Conservation (phyloP, 2,797 vertebrate genomes). For the Florisuga fusca region DNA sequence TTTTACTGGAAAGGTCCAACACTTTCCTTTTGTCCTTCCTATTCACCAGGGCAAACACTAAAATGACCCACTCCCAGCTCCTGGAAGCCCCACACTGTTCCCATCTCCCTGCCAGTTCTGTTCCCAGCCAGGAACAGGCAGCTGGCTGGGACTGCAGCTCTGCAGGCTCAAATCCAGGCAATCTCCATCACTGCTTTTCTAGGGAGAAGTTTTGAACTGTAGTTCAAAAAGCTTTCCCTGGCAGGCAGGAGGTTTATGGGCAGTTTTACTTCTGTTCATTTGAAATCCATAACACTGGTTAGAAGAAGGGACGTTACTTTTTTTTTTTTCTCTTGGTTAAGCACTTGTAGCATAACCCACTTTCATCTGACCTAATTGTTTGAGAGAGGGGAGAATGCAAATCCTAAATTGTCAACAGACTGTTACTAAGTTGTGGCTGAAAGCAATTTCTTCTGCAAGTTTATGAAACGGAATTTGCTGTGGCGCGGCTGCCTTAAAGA, state of each 20-base stretch:
- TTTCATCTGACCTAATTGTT: background rate
- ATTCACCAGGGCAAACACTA: background rate
- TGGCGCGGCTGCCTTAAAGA: background rate
- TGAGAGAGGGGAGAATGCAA: background rate
- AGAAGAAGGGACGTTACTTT: background rate
- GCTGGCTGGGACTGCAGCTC: background rate
- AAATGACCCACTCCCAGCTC: constrained; percentile 19
- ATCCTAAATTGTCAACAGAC: background rate
- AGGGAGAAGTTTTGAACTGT: background rate
- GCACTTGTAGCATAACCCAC: background rate
- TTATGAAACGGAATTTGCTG: background rate
- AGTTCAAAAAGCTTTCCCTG: background rate
- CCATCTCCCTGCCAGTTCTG: background rate
- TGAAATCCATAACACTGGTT: background rate
- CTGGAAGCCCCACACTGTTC: background rate
- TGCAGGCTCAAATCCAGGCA: background rate
- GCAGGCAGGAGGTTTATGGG: background rate
- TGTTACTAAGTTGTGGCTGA: background rate
- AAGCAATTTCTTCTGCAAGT: background rate
- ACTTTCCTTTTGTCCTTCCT: constrained; percentile 31
- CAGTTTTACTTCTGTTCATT: background rate
- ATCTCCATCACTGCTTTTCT: background rate
- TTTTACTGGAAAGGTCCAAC: background rate
- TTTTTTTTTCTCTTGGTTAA: background rate
- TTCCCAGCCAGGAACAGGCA: background rate